phyloP scores from a whole-genome alignment of 2,888 invertebrate species.

The Monochamus alternatus region DNA sequence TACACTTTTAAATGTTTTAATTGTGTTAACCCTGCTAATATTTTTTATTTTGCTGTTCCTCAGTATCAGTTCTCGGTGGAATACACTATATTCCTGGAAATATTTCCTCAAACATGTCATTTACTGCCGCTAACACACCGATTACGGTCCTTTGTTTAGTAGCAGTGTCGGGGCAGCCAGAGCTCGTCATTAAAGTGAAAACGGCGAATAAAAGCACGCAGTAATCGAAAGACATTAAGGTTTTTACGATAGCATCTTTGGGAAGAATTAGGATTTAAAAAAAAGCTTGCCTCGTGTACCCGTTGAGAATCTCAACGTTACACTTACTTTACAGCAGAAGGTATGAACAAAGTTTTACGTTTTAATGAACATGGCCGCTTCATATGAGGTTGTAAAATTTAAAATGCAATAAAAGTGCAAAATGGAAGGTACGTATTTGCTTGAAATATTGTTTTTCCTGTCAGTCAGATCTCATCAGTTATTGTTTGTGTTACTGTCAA shows the following conservation, averaged over 20 bases:
- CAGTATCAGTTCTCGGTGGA: too few species aligned
- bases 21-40: too few species aligned
- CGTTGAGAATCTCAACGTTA: neutral
- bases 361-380: neutral
- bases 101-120: neutral
- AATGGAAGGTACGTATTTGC: neutral
- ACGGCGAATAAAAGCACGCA: conserved; percentile 2
- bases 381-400: neutral
- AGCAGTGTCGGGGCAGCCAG: neutral
- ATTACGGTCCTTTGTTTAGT: neutral
- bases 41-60: too few species aligned
- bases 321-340: neutral
- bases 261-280: conserved; percentile 10
- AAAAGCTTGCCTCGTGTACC: neutral
- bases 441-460: neutral
- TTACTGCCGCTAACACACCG: conserved; percentile 1
- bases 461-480: neutral
- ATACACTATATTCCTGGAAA: too few species aligned
- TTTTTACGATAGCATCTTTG: conserved; percentile 11
- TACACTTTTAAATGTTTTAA: too few species aligned
- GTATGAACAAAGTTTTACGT: conserved; percentile 4
- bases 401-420: neutral
- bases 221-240: conserved; percentile 11
- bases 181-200: conserved; percentile 12
- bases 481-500: too few species aligned